Evolutionary conservation across 1,140 invertebrate genomes (phyloP), one percentile per base, ranked within the genome.

Genomic region (Drosophila pandora): DNA sequence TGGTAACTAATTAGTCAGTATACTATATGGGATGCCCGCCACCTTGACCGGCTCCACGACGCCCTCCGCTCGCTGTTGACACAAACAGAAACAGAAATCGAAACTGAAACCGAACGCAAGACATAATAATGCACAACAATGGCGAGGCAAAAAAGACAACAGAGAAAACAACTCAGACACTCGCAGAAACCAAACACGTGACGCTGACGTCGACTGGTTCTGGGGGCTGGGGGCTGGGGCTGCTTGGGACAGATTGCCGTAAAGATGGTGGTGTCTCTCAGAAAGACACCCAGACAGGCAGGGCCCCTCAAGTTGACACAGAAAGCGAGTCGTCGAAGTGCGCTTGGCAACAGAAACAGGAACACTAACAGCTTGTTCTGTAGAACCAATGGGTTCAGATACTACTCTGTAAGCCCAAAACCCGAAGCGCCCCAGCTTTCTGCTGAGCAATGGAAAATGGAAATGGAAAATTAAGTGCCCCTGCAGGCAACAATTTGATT

Each of bases 311-410:
- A 45, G 75, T 43, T 75, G 75, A 81, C 82, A 85, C 77, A 87
- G 73, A 85, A 85, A 84, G 77, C 81, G 56, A 76, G 76, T 74
- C 55, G 68, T 52, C 56, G 37, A 55, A 70, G 59, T 74, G 58
- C 68, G 77, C 77, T 85, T 85, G 77, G 37, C 82, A 87, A 87
- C 81, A 74, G 55, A 77, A 87, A 87, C 81, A 74, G 55, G 21
- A 5, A 34, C 45, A 43, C 21, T 39, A 17, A 17, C 1, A 28
- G 10, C 10, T 10, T 3, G 34, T 43, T 47, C 43, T 47, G 7
- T 30, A 21, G 10, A 13, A 28, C 43, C 21, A 34, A 17, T 17
- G 17, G 17, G 25, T 28, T 28, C 25, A 6, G 25, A 28, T 28
- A 28, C 25, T 4, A 6, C 25, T 28, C 25, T 28, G 25, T 28